Evolutionary conservation across 2,113 vertebrate species (phyloP).

Genomic region (Vanacampus margaritifer): DNA sequence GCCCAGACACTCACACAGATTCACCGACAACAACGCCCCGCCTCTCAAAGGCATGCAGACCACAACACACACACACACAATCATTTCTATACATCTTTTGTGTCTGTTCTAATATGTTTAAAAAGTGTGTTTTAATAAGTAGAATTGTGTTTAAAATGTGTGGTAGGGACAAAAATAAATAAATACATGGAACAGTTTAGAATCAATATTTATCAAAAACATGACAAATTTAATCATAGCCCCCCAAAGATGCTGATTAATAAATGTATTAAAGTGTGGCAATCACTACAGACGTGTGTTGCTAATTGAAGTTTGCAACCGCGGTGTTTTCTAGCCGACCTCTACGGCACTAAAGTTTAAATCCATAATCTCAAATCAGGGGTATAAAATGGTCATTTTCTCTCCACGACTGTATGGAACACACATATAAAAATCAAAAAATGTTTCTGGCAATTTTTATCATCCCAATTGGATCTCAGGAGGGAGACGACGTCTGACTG

Average conservation of each 20-base stretch:
- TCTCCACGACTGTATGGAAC: neutral
- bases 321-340: neutral
- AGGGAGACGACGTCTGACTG: slow-evolving; percentile 31
- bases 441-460: slow-evolving; percentile 29
- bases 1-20: too few relatives aligned
- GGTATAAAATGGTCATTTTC: slow-evolving; percentile 2
- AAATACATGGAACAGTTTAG: too few relatives aligned
- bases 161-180: too few relatives aligned
- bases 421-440: slow-evolving; percentile 12
- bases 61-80: too few relatives aligned
- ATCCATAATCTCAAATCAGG: slow-evolving; percentile 33
- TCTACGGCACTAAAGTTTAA: slow-evolving; percentile 10
- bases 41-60: neutral
- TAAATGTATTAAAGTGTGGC: too few relatives aligned
- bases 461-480: slow-evolving; percentile 34
- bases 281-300: too few relatives aligned
- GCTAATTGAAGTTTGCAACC: neutral
- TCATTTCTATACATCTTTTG: neutral
- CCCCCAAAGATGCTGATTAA: too few relatives aligned
- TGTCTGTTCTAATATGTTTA: neutral
- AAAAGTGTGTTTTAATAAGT: too few relatives aligned
- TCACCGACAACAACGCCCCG: too few relatives aligned
- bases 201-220: too few relatives aligned
- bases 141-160: too few relatives aligned
- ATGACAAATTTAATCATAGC: too few relatives aligned